A percentile compares a stretch with the other conserved stretches of the same genome.
Evolutionary conservation across 2,797 vertebrate genomes (phyloP).

Genomic region (Clamator glandarius): DNA sequence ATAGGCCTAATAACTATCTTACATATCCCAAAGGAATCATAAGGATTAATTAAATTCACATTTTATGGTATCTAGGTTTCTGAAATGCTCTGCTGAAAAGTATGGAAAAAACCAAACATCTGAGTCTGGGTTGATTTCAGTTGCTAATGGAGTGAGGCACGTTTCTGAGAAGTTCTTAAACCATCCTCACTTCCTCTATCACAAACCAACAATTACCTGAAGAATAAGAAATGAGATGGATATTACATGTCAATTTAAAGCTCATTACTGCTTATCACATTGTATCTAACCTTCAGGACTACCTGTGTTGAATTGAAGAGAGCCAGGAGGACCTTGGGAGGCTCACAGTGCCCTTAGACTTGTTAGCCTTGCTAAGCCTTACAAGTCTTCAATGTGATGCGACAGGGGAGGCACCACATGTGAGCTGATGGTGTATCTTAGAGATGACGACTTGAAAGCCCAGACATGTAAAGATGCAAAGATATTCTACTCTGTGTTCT

Average conservation of each 20-base stretch:
- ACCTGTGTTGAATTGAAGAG: neutral
- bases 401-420: neutral
- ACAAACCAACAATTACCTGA: neutral
- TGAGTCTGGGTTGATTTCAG: neutral
- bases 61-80: conserved; percentile 20
- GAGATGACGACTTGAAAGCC: neutral
- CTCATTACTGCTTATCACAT: neutral
- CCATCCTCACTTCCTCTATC: neutral
- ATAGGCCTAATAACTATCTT: conserved; percentile 3
- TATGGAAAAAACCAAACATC: neutral
- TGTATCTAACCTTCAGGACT: neutral
- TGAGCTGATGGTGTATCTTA: neutral
- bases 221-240: neutral
- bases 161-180: conserved; percentile 27
- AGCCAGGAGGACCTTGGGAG: neutral
- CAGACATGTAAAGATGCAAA: neutral
- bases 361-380: neutral
- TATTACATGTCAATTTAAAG: neutral
- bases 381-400: accelerated
- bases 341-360: neutral
- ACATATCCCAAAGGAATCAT: neutral
- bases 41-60: conserved; percentile 54
- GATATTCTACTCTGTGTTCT: neutral
- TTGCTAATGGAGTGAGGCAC: neutral
- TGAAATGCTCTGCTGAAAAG: conserved; percentile 3